Evolutionary conservation across 2,888 invertebrate species (phyloP).

Genomic region (Stegana nigrithorax): DNA sequence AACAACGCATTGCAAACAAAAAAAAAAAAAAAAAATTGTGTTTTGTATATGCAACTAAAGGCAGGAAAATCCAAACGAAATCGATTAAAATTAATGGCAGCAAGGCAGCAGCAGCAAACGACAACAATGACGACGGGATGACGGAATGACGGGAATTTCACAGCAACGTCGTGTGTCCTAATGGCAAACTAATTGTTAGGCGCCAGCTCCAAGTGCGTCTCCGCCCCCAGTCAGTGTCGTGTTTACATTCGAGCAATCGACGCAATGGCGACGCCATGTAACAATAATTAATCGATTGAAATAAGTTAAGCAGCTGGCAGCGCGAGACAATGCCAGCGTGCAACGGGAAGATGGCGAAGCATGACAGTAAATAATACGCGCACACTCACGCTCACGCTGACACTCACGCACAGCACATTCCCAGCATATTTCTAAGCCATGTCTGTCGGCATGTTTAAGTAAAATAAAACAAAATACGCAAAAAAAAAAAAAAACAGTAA

Average conservation of each 20-base stretch:
- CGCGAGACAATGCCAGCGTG: not conserved
- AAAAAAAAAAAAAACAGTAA: not conserved
- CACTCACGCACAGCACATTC: no score
- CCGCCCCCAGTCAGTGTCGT: not conserved
- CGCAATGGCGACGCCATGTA: no score
- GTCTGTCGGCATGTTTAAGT: no score
- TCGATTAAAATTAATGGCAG: slow-evolving; percentile 44
- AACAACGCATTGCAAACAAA: not conserved
- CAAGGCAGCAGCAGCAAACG: slow-evolving; percentile 23
- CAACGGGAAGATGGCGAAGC: slow-evolving; percentile 12
- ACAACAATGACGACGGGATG: no score
- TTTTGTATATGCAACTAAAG: no score
- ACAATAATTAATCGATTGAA: slow-evolving; percentile 61
- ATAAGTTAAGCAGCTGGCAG: slow-evolving; percentile 33
- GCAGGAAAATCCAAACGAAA: slow-evolving; percentile 43
- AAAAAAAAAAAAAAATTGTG: no score
- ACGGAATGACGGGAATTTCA: no score
- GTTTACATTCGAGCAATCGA: no score
- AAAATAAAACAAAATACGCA: not conserved
- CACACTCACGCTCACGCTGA: no score
- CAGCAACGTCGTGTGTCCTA: slow-evolving; percentile 28
- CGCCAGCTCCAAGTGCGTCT: no score
- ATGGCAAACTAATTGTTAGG: slow-evolving; percentile 58
- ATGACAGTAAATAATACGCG: no score
- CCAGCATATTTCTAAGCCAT: no score